These are phyloP conservation scores for Romanogobio albipinnatus DNA, from an alignment of 2,113 vertebrate genomes.

Conservation along the genomic window DNA sequence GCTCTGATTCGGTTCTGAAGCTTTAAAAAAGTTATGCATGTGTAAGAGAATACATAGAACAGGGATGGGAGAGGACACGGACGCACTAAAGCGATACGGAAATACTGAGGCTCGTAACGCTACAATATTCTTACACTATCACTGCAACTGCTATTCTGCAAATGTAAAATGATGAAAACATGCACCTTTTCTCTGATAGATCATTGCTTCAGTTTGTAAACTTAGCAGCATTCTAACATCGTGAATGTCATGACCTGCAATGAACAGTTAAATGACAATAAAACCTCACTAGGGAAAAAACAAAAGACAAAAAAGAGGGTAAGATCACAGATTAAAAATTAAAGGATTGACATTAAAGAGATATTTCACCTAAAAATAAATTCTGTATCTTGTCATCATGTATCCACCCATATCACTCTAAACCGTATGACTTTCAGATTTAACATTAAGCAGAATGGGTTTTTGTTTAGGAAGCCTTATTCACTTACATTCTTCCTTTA, in stretches of 20 bases:
- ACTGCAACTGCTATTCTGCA: constrained; percentile 53
- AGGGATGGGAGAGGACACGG: constrained; percentile 13
- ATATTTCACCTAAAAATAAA: neutral
- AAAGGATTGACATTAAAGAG: neutral
- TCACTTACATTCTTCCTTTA: neutral
- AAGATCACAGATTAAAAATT: constrained; percentile 16
- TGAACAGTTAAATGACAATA: constrained; percentile 65
- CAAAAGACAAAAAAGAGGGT: constrained; percentile 51
- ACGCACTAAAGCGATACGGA: constrained; percentile 14
- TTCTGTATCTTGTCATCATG: neutral
- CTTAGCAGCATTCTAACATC: constrained; percentile 68
- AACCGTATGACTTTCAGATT: neutral
- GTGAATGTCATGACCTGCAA: constrained; percentile 72
- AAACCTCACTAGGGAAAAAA: constrained; percentile 56
- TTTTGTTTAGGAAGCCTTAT: neutral
- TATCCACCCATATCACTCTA: neutral
- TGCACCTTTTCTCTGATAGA: constrained; percentile 75
- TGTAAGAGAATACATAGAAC: constrained; percentile 23
- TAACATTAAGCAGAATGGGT: neutral
- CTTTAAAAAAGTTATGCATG: constrained; percentile 16
- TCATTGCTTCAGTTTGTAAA: constrained; percentile 61
- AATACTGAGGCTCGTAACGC: neutral
- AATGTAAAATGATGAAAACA: constrained; percentile 60
- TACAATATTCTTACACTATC: constrained; percentile 44
- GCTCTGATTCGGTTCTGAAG: constrained; percentile 25